These are phyloP conservation scores for Actinemys pallida DNA, from an alignment of 2,113 vertebrate genomes.

Conservation along the genomic window DNA sequence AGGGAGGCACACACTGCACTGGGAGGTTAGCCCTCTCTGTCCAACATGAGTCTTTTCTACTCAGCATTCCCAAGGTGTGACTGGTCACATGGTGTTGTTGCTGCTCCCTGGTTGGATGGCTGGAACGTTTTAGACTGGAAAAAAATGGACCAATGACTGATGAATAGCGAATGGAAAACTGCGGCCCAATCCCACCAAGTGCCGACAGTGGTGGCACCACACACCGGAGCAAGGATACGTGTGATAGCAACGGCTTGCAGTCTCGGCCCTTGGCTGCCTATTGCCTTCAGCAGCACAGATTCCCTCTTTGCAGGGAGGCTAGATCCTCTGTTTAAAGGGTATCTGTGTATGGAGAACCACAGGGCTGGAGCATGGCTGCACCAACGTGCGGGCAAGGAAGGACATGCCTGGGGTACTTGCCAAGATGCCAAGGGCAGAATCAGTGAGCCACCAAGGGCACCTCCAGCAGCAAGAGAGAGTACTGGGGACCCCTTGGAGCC, in stretches of 20 bases:
- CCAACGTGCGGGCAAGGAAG: not conserved
- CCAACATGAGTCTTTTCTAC: not conserved
- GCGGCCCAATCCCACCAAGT: too few relatives aligned
- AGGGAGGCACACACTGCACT: not conserved
- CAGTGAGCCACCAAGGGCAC: not conserved
- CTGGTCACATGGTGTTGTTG: not conserved
- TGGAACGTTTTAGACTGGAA: too few relatives aligned
- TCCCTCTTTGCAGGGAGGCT: not conserved
- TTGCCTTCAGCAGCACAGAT: not conserved
- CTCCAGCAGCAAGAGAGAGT: not conserved
- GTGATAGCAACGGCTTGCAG: not conserved
- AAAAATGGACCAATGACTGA: too few relatives aligned
- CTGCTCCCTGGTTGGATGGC: not conserved
- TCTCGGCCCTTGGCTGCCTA: not conserved
- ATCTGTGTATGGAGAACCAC: not conserved
- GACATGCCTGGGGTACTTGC: not conserved
- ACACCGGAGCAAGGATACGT: not conserved
- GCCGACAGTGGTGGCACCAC: too few relatives aligned
- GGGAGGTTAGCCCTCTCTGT: not conserved
- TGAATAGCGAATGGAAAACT: too few relatives aligned
- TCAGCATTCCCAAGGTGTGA: not conserved
- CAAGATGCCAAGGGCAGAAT: not conserved
- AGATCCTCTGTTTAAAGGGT: not conserved
- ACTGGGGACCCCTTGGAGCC: not conserved
- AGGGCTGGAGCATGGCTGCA: not conserved